Conservation (phyloP, 2,797 vertebrate species). For the Tokudaia tokunoshimensis region DNA sequence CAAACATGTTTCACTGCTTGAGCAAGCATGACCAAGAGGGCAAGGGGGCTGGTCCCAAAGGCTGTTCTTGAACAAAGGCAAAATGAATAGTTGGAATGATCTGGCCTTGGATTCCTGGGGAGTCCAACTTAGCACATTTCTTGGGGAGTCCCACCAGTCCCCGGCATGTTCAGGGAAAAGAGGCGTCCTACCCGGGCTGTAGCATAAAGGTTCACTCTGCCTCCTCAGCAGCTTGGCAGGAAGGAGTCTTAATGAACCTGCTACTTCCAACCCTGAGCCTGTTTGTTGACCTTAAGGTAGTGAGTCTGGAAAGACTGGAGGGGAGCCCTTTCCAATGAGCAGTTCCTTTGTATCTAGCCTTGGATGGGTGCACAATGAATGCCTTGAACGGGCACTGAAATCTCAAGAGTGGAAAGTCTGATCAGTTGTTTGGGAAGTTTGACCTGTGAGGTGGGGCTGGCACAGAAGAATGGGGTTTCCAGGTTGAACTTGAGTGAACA, state of each 20-base stretch:
- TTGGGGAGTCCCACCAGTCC: background rate
- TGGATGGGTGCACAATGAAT: background rate
- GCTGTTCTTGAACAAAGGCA: background rate
- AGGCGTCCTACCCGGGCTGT: background rate
- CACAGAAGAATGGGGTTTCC: slow-evolving; percentile 8
- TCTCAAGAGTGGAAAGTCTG: background rate
- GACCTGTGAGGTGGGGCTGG: background rate
- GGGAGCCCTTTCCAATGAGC: background rate
- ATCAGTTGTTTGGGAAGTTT: background rate
- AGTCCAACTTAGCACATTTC: background rate
- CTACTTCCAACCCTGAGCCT: background rate
- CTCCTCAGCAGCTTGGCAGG: background rate
- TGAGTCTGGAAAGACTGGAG: background rate
- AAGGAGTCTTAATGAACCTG: background rate
- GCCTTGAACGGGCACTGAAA: background rate
- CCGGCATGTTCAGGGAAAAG: background rate
- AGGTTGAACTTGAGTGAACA: background rate
- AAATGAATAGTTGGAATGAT: background rate
- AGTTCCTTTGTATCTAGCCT: background rate
- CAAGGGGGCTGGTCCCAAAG: slow-evolving; percentile 9
- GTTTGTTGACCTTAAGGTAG: background rate
- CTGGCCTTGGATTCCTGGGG: background rate
- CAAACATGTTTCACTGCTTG: background rate
- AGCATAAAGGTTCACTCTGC: background rate
- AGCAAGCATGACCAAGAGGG: background rate